Percentiles rank a stretch among this genome's conserved stretches.
These are phyloP conservation scores for Lathronympha strigana DNA, from an alignment of 2,888 invertebrate species.

Conservation along the genomic window DNA sequence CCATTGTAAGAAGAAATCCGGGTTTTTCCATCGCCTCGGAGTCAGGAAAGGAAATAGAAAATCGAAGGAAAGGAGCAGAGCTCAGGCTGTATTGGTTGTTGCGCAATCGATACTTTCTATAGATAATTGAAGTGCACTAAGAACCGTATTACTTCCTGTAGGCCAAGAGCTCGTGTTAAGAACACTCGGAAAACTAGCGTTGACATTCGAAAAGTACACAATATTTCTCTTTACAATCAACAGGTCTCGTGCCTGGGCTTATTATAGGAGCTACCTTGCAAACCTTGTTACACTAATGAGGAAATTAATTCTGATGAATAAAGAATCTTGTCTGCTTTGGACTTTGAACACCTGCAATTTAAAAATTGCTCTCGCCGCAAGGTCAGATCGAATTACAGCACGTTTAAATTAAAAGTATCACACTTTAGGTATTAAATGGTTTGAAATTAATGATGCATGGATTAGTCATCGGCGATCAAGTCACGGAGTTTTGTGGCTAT, in stretches of 20 bases:
- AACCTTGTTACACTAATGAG: too few relatives aligned
- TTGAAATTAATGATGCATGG: constrained; percentile 15
- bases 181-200: not conserved
- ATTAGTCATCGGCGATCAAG: constrained; percentile 26
- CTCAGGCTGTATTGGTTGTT: constrained; percentile 26
- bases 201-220: not conserved
- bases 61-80: constrained; percentile 2
- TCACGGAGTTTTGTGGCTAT: constrained; percentile 17
- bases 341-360: constrained; percentile 2
- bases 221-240: not conserved
- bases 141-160: constrained; percentile 26
- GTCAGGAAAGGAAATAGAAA: constrained; percentile 5
- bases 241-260: too few relatives aligned
- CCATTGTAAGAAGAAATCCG: constrained; percentile 14
- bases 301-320: too few relatives aligned
- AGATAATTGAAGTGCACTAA: constrained; percentile 29
- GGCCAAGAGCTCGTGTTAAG: constrained; percentile 14
- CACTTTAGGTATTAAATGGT: not conserved
- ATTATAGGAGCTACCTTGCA: too few relatives aligned
- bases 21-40: constrained; percentile 4
- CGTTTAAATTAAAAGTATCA: constrained; percentile 3
- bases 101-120: constrained; percentile 36
- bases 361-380: not conserved
- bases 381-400: constrained; percentile 1
- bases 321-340: not conserved